A percentile compares a stretch with the other conserved stretches of the same genome.
Evolutionary conservation across 2,797 vertebrate genomes (phyloP).

Genomic region (Megalops cyprinoides): DNA sequence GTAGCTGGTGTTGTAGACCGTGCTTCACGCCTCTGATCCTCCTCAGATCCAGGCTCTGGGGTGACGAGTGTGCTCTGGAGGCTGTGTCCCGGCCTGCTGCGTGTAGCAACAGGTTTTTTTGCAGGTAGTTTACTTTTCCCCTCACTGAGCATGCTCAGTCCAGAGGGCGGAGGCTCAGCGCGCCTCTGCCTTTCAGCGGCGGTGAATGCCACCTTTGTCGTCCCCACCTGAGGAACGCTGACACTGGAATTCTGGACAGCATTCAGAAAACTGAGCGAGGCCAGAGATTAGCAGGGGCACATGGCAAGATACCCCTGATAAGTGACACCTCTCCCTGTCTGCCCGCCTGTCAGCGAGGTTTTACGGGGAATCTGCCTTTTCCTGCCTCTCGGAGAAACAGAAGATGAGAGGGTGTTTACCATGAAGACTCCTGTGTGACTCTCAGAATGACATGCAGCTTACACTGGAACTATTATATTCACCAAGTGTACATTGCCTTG

Average conservation of each 20-base stretch:
- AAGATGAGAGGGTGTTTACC: too few species aligned
- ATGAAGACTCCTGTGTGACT: too few species aligned
- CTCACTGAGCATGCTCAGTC: constrained; percentile 57
- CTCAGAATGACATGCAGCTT: too few species aligned
- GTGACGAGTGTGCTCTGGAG: neutral
- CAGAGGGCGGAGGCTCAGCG: constrained; percentile 59
- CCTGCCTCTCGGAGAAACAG: too few species aligned
- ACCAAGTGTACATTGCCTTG: too few species aligned
- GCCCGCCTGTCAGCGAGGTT: too few species aligned
- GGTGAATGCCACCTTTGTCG: constrained; percentile 77
- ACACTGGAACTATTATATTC: too few species aligned
- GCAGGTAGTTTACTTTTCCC: constrained; percentile 22
- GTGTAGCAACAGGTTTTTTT: neutral
- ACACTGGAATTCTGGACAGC: constrained; percentile 60
- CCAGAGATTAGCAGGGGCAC: constrained; percentile 74
- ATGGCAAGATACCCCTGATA: constrained; percentile 73
- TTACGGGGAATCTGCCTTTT: too few species aligned
- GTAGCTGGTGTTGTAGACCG: too few species aligned
- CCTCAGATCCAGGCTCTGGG: too few species aligned
- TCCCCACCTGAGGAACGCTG: constrained; percentile 42
- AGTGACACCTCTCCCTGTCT: constrained; percentile 74
- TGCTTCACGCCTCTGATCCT: neutral
- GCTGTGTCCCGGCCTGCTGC: neutral
- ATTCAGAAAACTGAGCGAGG: constrained; percentile 70
- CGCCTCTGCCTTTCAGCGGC: too few species aligned